Conservation (phyloP, 1,140 invertebrate genomes). For the Neuroterus valhalla region DNA sequence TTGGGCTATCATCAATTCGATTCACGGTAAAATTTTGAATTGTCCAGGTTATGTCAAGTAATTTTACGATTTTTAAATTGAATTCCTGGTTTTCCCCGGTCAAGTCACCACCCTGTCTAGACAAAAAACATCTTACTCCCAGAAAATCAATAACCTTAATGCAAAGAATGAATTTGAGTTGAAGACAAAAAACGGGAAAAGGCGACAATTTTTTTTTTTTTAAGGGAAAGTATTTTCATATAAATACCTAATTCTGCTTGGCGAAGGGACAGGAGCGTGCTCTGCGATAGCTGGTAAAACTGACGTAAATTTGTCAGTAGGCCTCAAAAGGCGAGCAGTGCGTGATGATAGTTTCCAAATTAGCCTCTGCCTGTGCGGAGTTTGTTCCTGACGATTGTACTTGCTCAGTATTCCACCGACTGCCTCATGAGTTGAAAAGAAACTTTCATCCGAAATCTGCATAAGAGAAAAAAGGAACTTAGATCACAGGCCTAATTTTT, state of each 20-base stretch:
- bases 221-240: slow-evolving; percentile 16
- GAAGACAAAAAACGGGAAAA: no score
- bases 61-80: no score
- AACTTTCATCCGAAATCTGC: slow-evolving; percentile 81
- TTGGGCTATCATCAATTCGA: no score
- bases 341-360: slow-evolving; percentile 82
- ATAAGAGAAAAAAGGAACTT: slow-evolving; percentile 35
- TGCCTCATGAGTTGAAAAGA: slow-evolving; percentile 77
- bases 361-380: slow-evolving; percentile 82
- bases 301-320: slow-evolving; percentile 83
- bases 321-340: slow-evolving; percentile 81
- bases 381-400: slow-evolving; percentile 83
- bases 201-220: no score
- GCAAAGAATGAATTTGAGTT: no score
- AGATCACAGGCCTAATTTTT: not conserved
- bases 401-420: slow-evolving; percentile 79
- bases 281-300: slow-evolving; percentile 85
- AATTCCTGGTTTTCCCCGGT: no score
- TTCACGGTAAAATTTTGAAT: no score
- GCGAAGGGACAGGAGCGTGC: slow-evolving; percentile 75
- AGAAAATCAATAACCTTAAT: no score
- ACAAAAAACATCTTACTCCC: no score
- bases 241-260: slow-evolving; percentile 75
- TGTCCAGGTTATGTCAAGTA: no score
- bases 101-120: no score